A percentile compares a stretch with the other conserved stretches of the same genome.
Evolutionary conservation across 2,797 vertebrate species (phyloP).

Genomic region (Heteromormyrus szaboi): DNA sequence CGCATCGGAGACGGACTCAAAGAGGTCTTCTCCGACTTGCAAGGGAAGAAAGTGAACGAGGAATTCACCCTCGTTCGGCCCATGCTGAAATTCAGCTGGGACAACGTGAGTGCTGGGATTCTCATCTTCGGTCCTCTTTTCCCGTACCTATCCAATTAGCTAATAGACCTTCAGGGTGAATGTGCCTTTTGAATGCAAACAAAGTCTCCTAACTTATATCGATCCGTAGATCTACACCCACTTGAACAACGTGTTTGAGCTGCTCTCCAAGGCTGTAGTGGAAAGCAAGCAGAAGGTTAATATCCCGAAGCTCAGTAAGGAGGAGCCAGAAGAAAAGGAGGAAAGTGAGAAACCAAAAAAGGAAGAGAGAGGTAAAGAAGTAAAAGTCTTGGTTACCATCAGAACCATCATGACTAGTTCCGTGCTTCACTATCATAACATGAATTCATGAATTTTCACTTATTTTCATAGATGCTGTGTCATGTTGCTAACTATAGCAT

Average conservation of each 20-base stretch:
- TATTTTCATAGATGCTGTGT: neutral
- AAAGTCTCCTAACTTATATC: neutral
- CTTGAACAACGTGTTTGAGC: constrained; percentile 66
- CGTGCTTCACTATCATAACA: neutral
- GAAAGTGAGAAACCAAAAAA: constrained; percentile 55
- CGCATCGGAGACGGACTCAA: constrained; percentile 64
- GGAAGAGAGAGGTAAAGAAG: constrained; percentile 50
- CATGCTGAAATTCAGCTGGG: constrained; percentile 71
- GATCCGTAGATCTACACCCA: constrained; percentile 59
- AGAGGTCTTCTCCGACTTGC: constrained; percentile 67
- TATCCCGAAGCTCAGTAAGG: constrained; percentile 58
- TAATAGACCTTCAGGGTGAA: neutral
- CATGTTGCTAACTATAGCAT: neutral
- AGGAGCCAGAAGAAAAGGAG: constrained; percentile 57
- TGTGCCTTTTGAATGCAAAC: neutral
- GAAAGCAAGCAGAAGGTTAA: constrained; percentile 67
- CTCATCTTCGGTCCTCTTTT: neutral
- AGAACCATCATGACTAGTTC: neutral
- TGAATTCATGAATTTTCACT: neutral
- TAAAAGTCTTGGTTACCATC: neutral
- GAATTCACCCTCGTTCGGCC: constrained; percentile 65
- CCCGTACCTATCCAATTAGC: too few species aligned
- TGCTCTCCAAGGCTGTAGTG: constrained; percentile 62
- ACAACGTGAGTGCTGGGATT: constrained; percentile 55
- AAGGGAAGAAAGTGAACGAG: constrained; percentile 66